phyloP scores from a whole-genome alignment of 2,888 invertebrate species.

The Bugulina stolonifera region DNA sequence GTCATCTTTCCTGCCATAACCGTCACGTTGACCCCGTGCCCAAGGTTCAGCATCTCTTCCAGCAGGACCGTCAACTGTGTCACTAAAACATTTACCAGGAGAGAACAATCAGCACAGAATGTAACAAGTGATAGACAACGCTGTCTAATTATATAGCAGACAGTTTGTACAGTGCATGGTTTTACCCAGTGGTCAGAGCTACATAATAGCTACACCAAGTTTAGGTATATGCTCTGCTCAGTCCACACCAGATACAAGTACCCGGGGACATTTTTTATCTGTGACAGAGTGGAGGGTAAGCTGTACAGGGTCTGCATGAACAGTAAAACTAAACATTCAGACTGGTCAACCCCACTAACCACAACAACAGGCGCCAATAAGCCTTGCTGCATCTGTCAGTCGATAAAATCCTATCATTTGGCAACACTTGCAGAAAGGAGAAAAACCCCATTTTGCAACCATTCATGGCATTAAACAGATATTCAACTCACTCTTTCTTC shows the following conservation, averaged over 20 bases:
- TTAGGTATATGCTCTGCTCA: conserved; percentile 23
- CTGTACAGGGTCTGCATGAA: background rate
- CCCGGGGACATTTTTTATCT: conserved; percentile 22
- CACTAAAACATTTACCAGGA: background rate
- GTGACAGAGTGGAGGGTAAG: conserved; percentile 18
- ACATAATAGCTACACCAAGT: conserved; percentile 24
- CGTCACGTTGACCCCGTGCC: too few species aligned
- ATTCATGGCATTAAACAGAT: too few species aligned
- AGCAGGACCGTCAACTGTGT: conserved; percentile 27
- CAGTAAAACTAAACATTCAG: background rate
- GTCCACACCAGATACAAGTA: conserved; percentile 21
- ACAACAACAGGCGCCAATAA: conserved; percentile 24
- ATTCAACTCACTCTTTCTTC: background rate
- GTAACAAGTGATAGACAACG: too few species aligned
- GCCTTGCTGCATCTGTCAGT: conserved; percentile 9
- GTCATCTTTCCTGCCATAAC: background rate
- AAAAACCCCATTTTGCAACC: too few species aligned
- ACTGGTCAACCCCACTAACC: conserved; percentile 6
- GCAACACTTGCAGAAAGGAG: too few species aligned
- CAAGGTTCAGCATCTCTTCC: conserved; percentile 29
- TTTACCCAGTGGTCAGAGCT: conserved; percentile 21
- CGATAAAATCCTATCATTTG: too few species aligned
- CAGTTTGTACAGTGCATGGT: conserved; percentile 9
- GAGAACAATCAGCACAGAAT: background rate
- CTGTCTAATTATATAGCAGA: too few species aligned